Evolutionary conservation across 1,140 invertebrate genomes (phyloP).

Genomic region (Whitmania pigra): DNA sequence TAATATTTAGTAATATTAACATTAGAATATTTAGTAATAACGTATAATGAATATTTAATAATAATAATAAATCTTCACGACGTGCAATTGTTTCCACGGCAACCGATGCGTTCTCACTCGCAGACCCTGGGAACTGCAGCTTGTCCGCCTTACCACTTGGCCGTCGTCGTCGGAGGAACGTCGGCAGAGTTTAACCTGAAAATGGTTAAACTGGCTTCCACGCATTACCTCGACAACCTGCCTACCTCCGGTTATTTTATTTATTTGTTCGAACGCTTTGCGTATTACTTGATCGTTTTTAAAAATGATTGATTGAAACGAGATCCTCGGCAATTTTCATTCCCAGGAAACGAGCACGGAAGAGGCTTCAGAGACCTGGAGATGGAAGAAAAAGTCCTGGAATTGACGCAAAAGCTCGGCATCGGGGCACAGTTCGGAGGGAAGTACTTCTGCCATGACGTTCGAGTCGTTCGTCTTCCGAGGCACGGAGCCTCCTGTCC

Average conservation of each 20-base stretch:
- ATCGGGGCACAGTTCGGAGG: conserved; percentile 45
- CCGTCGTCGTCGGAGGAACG: conserved; percentile 41
- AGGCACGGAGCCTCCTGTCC: conserved; percentile 43
- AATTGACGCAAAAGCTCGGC: conserved; percentile 37
- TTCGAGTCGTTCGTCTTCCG: conserved; percentile 40
- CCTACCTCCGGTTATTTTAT: conserved; percentile 32
- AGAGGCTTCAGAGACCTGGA: conserved; percentile 39
- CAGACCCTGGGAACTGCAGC: conserved; percentile 43
- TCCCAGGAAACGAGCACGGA: conserved; percentile 41
- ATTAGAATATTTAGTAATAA: too few species aligned
- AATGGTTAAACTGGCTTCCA: conserved; percentile 42
- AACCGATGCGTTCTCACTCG: conserved; percentile 7
- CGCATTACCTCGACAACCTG: conserved; percentile 40
- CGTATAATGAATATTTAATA: too few species aligned
- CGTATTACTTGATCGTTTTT: too few species aligned
- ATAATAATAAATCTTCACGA: too few species aligned
- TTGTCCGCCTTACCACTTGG: conserved; percentile 43
- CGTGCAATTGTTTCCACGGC: background rate
- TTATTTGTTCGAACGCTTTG: too few species aligned
- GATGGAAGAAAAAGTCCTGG: conserved; percentile 37
- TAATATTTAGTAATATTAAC: too few species aligned
- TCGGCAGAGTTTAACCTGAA: conserved; percentile 42
- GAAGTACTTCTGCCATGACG: conserved; percentile 45
- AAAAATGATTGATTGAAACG: too few species aligned
- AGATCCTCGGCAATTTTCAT: too few species aligned